phyloP scores from a whole-genome alignment of 1,140 invertebrate genomes.

The Papilio dardanus region DNA sequence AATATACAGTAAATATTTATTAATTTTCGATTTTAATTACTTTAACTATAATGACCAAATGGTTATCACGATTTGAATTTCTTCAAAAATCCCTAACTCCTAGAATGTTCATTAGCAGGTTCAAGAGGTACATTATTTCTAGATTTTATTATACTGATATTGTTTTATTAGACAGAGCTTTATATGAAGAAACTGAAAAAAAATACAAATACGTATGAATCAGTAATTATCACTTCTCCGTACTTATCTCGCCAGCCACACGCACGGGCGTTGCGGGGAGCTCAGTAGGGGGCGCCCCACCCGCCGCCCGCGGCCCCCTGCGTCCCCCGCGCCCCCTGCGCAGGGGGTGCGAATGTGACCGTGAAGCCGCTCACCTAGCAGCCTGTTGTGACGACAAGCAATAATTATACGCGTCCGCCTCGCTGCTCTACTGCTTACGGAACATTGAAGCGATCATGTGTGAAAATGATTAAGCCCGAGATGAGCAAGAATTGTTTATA shows the following conservation, averaged over 20 bases:
- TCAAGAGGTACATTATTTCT: background rate
- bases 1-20: background rate
- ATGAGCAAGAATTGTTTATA: constrained; percentile 8
- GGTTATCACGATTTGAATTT: no score
- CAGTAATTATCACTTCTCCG: constrained; percentile 2
- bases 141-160: no score
- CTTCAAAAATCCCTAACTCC: no score
- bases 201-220: background rate
- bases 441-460: constrained; percentile 24
- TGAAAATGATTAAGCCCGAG: constrained; percentile 13
- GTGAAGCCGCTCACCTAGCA: constrained; percentile 20
- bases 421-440: background rate
- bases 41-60: background rate
- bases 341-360: constrained; percentile 22
- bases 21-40: no score
- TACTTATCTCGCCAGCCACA: constrained; percentile 11
- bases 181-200: background rate
- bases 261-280: constrained; percentile 28
- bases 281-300: constrained; percentile 25
- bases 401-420: constrained; percentile 32
- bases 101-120: no score
- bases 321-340: background rate
- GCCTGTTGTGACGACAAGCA: constrained; percentile 30
- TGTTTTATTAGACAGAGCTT: no score
- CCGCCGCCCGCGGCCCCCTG: background rate